Percentiles rank a stretch among this genome's conserved stretches.
phyloP scores from a whole-genome alignment of 2,888 invertebrate genomes.

The Lysandra coridon region DNA sequence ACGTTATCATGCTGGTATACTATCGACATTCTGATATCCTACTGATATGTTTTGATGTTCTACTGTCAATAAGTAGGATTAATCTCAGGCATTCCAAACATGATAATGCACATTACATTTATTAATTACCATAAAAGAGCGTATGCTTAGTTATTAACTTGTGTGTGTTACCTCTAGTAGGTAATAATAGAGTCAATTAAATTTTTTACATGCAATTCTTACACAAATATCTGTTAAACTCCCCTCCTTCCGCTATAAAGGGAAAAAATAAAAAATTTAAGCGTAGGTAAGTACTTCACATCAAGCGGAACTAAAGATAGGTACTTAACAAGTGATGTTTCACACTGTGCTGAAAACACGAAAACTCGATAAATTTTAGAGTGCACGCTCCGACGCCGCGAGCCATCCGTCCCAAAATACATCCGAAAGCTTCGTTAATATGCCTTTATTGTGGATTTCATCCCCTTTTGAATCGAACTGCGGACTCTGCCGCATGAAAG shows the following conservation, averaged over 20 bases:
- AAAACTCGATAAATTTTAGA: constrained; percentile 77
- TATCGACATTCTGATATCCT: neutral
- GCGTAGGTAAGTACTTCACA: neutral
- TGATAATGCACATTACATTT: no score
- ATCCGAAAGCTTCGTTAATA: constrained; percentile 44
- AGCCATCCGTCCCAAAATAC: constrained; percentile 56
- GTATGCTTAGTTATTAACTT: no score
- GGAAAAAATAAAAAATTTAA: neutral
- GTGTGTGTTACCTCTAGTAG: no score
- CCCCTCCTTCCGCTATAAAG: neutral
- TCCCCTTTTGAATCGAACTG: constrained; percentile 43
- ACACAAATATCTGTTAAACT: no score
- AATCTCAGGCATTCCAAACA: neutral
- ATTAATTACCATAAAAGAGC: neutral
- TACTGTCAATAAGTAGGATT: neutral
- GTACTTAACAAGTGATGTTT: constrained; percentile 20
- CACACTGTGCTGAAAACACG: constrained; percentile 53
- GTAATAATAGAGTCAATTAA: no score
- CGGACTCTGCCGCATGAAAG: constrained; percentile 40
- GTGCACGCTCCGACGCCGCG: constrained; percentile 59
- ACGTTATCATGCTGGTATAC: neutral
- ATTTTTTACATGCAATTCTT: no score
- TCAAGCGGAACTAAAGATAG: neutral
- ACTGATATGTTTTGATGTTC: neutral
- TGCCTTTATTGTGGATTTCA: constrained; percentile 43